Conservation (phyloP, 2,113 vertebrate genomes). For the Callopanchax toddi region DNA sequence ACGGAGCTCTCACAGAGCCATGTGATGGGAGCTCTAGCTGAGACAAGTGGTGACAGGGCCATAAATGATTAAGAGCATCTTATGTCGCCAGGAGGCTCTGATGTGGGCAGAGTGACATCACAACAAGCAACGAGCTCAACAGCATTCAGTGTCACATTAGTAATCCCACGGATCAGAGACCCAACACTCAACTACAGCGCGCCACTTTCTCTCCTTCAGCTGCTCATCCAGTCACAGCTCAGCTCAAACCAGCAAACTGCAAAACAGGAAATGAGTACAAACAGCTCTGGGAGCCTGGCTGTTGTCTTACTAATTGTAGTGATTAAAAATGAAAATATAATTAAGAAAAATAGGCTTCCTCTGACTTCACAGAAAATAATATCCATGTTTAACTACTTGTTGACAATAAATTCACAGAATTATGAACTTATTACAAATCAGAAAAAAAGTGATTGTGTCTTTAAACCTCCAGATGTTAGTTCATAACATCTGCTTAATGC, state of each 20-base stretch:
- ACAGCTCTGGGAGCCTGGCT: background rate
- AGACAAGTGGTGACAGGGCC: conserved; percentile 60
- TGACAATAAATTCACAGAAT: too few species aligned
- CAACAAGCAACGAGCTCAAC: conserved; percentile 36
- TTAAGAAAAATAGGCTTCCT: background rate
- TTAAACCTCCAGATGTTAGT: background rate
- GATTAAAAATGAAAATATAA: background rate
- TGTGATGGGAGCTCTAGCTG: conserved; percentile 54
- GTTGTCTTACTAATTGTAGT: background rate
- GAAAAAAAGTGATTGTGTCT: background rate
- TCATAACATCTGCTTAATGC: conserved; percentile 1
- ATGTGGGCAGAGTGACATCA: conserved; percentile 56
- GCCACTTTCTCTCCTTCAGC: conserved; percentile 37
- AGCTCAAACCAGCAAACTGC: conserved; percentile 10
- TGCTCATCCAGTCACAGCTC: conserved; percentile 27
- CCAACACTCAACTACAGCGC: conserved; percentile 15
- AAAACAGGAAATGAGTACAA: conserved; percentile 10
- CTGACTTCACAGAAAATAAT: background rate
- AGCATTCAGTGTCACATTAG: conserved; percentile 24
- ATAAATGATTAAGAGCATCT: conserved; percentile 71
- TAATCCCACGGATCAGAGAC: conserved; percentile 54
- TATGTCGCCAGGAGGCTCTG: conserved; percentile 37
- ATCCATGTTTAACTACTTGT: too few species aligned
- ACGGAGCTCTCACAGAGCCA: conserved; percentile 43
- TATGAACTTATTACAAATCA: too few species aligned